Conservation (phyloP, 2,113 vertebrate species). For the Isurus oxyrinchus region DNA sequence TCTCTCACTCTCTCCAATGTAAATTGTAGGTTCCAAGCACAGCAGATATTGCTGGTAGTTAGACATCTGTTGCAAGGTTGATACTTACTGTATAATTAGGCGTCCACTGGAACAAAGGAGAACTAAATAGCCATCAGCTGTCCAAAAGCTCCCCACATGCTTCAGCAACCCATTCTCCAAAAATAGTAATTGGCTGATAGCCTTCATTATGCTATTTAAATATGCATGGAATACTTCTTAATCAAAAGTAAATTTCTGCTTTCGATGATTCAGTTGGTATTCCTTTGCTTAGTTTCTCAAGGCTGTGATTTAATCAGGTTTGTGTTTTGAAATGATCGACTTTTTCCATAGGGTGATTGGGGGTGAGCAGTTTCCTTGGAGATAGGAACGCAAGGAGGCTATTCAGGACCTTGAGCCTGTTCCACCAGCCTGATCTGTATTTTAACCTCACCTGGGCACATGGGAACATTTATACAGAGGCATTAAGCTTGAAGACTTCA, state of each 20-base stretch:
- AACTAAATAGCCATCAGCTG: not conserved
- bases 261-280: not conserved
- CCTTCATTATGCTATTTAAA: not conserved
- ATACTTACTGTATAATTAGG: not conserved
- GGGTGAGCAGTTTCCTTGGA: not conserved
- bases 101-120: not conserved
- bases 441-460: too few species aligned
- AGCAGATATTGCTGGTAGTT: not conserved
- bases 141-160: not conserved
- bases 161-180: not conserved
- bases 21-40: slow-evolving; percentile 1
- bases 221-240: not conserved
- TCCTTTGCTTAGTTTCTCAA: not conserved
- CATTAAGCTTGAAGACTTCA: too few species aligned
- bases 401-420: not conserved
- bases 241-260: not conserved
- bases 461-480: too few species aligned
- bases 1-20: not conserved
- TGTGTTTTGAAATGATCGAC: not conserved
- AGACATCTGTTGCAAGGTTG: slow-evolving; percentile 7
- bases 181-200: not conserved
- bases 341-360: not conserved
- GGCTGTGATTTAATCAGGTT: not conserved
- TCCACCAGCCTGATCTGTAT: not conserved
- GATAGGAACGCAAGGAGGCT: not conserved